Evolutionary conservation across 2,888 invertebrate genomes (phyloP).

Genomic region (Celastrina argiolus): DNA sequence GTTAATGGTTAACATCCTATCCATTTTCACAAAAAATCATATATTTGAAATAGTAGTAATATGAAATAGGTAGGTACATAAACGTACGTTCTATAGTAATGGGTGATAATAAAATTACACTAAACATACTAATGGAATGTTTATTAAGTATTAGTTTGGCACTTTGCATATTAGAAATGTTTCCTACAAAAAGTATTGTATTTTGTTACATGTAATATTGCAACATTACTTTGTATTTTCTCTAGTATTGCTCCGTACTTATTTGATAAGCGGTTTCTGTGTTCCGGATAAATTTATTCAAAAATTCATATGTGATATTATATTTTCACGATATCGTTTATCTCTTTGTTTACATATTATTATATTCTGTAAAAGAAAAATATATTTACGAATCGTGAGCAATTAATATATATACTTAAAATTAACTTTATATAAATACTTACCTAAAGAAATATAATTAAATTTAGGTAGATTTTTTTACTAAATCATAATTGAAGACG

Average conservation of each 20-base stretch:
- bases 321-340: not conserved
- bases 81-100: no score
- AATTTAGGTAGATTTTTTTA: no score
- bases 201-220: constrained; percentile 19
- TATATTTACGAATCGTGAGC: no score
- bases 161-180: constrained; percentile 16
- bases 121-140: not conserved
- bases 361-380: no score
- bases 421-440: no score
- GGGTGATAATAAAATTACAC: not conserved
- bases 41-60: no score
- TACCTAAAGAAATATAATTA: no score
- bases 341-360: not conserved
- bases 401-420: no score
- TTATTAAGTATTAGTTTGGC: not conserved
- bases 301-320: not conserved
- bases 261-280: constrained; percentile 3
- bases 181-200: constrained; percentile 15
- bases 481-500: no score
- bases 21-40: no score
- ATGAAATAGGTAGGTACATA: no score
- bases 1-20: no score
- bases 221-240: constrained; percentile 20
- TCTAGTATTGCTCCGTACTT: constrained; percentile 9
- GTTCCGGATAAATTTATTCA: not conserved